Base-by-base conservation (phyloP, 2,888 invertebrate species). In the Noctua comes region DNA sequence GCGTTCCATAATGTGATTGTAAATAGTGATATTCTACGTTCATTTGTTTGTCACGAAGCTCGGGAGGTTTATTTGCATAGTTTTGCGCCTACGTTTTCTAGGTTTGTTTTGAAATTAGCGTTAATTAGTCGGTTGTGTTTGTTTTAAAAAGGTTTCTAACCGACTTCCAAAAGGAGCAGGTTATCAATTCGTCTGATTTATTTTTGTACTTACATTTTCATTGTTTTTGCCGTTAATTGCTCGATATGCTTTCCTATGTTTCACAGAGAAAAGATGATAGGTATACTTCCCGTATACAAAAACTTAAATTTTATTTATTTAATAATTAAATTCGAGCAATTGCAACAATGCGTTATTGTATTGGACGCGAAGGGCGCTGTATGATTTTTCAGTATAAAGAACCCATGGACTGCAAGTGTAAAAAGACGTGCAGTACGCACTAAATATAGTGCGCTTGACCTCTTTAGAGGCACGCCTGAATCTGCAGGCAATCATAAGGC, bases 1-100 rank as follows among this genome's bases (percentile, higher is more conserved):
- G 86, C 86, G 89, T 91, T 90, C 86, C 88, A 88, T 91, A 91
- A 93, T 92, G 89, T 91, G 88, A 92, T 90, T 91, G 89, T 87
- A 90, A 90, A 90, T 88, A 88, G 85, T 84, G 77, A 86, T 89
- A 89, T 85, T 86, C 77, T 84, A 79, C 80, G 83, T 84, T 76
- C 36, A 82, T 86, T 85, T 84, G 73, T 80, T 79, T 82, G 65
- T 66, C 68, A 68, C 79, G 70, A 70, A 87, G 65, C 65, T 65
- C 40, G 40, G 77, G 84, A 69, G 74, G 70, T 68, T 69, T 79
- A 71, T 83, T 80, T 78, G 77, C 73, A 68, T 70, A 79, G 76
- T 79, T 71, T 82, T 71, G 62, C 69, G n/a, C 65, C 40, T 77
- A 54, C 31, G 51, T 46, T 62, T 48, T 10, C 59, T 54, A 64